Evolutionary conservation across 1,140 invertebrate genomes (phyloP).

Genomic region (Akabosia matsudoensis): DNA sequence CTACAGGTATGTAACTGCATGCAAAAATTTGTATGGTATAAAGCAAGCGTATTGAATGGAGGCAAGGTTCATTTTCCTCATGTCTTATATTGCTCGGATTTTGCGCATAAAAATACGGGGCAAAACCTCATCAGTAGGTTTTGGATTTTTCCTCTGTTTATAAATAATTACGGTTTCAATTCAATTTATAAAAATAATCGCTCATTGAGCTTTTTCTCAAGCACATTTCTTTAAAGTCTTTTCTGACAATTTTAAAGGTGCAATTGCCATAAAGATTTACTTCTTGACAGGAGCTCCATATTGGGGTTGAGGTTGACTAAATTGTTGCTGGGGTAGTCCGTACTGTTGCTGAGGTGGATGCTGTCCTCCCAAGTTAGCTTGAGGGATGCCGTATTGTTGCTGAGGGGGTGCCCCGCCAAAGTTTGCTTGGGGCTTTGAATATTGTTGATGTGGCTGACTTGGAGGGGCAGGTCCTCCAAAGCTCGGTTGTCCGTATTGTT

Average conservation of each 20-base stretch:
- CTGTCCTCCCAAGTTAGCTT: not conserved
- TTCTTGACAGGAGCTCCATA: conserved; percentile 21
- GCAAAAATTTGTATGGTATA: too few species aligned
- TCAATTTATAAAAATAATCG: not conserved
- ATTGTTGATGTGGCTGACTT: not conserved
- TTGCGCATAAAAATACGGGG: too few species aligned
- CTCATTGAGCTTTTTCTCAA: not conserved
- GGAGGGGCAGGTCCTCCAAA: conserved; percentile 23
- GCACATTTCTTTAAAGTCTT: not conserved
- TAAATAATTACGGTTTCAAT: not conserved
- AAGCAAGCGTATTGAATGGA: too few species aligned
- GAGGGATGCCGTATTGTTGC: conserved; percentile 19
- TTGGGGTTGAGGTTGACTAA: not conserved
- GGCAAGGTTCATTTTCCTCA: too few species aligned
- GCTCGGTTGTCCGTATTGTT: not conserved
- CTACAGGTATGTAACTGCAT: too few species aligned
- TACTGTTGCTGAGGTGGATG: not conserved
- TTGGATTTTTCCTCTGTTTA: not conserved
- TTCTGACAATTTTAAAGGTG: too few species aligned
- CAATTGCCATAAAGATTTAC: too few species aligned
- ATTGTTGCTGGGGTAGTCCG: not conserved
- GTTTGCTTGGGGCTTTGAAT: not conserved
- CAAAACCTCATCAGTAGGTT: too few species aligned
- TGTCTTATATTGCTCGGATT: too few species aligned
- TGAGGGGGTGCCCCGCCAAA: conserved; percentile 13